phyloP scores from a whole-genome alignment of 2,888 invertebrate genomes.

The Drosophila paucipuncta region DNA sequence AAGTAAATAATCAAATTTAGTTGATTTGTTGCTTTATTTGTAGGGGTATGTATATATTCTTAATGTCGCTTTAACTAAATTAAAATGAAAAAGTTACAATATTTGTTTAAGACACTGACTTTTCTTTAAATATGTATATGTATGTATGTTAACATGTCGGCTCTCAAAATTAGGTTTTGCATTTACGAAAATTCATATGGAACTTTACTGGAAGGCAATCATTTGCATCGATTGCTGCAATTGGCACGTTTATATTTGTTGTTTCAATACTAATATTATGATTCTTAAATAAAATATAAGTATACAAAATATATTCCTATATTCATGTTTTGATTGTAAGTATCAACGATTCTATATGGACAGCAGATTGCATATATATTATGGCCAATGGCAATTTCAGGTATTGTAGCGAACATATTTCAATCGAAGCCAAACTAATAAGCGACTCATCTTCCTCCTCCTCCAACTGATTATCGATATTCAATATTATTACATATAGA shows the following conservation, averaged over 20 bases:
- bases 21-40: slow-evolving; percentile 40
- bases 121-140: slow-evolving; percentile 46
- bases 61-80: slow-evolving; percentile 69
- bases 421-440: slow-evolving; percentile 58
- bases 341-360: slow-evolving; percentile 40
- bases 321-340: slow-evolving; percentile 53
- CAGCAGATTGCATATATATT: slow-evolving; percentile 29
- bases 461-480: slow-evolving; percentile 33
- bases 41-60: slow-evolving; percentile 55
- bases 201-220: slow-evolving; percentile 61
- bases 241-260: slow-evolving; percentile 61
- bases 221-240: slow-evolving; percentile 49
- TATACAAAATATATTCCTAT: slow-evolving; percentile 72
- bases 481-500: slow-evolving; percentile 33
- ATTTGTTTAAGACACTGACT: slow-evolving; percentile 72
- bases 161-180: slow-evolving; percentile 63
- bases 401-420: slow-evolving; percentile 73
- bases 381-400: slow-evolving; percentile 64
- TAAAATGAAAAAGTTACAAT: slow-evolving; percentile 59
- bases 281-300: slow-evolving; percentile 77
- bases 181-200: slow-evolving; percentile 53
- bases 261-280: slow-evolving; percentile 58
- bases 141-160: slow-evolving; percentile 65
- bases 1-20: not conserved
- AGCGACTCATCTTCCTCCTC: slow-evolving; percentile 27